These are phyloP conservation scores for Araneus ventricosus DNA, from an alignment of 1,140 invertebrate genomes.

Conservation along the genomic window DNA sequence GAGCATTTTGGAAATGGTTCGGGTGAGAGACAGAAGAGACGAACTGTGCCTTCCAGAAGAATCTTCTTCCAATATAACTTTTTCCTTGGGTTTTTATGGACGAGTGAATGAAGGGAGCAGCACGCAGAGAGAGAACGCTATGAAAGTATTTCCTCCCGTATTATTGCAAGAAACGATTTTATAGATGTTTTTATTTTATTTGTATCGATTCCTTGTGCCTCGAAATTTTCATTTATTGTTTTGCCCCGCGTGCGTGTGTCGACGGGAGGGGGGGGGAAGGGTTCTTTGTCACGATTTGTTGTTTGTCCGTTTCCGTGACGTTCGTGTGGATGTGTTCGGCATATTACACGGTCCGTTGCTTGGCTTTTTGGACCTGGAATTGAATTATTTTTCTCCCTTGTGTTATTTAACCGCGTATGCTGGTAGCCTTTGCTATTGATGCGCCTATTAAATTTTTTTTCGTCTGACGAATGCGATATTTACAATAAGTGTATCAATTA, in stretches of 20 bases:
- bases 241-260: too few relatives aligned
- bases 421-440: neutral
- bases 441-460: too few relatives aligned
- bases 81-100: slow-evolving; percentile 41
- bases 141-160: slow-evolving; percentile 45
- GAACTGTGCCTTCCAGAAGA: neutral
- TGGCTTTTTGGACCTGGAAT: neutral
- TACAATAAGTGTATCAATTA: too few relatives aligned
- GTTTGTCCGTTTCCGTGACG: neutral
- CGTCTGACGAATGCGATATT: too few relatives aligned
- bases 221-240: slow-evolving; percentile 48
- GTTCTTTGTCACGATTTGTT: slow-evolving; percentile 10
- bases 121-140: neutral
- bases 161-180: slow-evolving; percentile 27
- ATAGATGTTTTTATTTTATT: slow-evolving; percentile 3
- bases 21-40: neutral
- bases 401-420: neutral
- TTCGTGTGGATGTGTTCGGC: neutral
- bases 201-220: slow-evolving; percentile 1
- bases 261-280: too few relatives aligned
- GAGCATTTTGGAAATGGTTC: neutral
- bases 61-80: slow-evolving; percentile 56
- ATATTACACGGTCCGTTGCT: neutral
- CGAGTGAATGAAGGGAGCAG: slow-evolving; percentile 31
- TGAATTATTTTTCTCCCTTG: neutral